Evolutionary conservation across 2,113 vertebrate genomes (phyloP).

Genomic region (Oceanites oceanicus): DNA sequence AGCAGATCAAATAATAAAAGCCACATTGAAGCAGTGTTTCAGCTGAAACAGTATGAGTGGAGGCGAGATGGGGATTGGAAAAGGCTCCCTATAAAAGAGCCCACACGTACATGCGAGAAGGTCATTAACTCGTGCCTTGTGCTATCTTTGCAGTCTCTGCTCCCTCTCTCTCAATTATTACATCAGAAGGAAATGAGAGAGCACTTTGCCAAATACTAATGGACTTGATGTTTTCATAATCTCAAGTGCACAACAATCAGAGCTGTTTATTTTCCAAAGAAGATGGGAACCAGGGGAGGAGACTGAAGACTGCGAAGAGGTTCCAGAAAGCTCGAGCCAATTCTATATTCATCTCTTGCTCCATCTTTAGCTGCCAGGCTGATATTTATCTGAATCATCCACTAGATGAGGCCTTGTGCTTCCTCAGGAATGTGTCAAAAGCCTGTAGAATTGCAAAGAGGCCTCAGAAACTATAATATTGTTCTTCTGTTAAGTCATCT

Average conservation of each 20-base stretch:
- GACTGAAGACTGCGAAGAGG: neutral
- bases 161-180: conserved; percentile 46
- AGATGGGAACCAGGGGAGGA: conserved; percentile 41
- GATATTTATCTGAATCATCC: conserved; percentile 22
- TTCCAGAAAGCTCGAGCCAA: conserved; percentile 35
- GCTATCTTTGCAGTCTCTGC: conserved; percentile 47
- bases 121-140: conserved; percentile 58
- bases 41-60: conserved; percentile 31
- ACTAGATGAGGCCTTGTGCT: neutral
- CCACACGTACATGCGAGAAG: conserved; percentile 61
- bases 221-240: conserved; percentile 62
- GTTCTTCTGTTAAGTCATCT: neutral
- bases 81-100: conserved; percentile 49
- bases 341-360: conserved; percentile 28
- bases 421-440: conserved; percentile 12
- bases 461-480: neutral
- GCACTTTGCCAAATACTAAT: conserved; percentile 64
- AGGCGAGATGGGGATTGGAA: conserved; percentile 45
- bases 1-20: conserved; percentile 53
- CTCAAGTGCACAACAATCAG: conserved; percentile 59
- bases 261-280: conserved; percentile 66
- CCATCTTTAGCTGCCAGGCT: conserved; percentile 8
- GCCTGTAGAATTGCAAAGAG: neutral
- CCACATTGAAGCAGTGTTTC: conserved; percentile 25
- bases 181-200: conserved; percentile 55